A percentile compares a stretch with the other conserved stretches of the same genome.
Evolutionary conservation across 1,140 invertebrate genomes (phyloP).

Genomic region (Rhopalosiphum padi): DNA sequence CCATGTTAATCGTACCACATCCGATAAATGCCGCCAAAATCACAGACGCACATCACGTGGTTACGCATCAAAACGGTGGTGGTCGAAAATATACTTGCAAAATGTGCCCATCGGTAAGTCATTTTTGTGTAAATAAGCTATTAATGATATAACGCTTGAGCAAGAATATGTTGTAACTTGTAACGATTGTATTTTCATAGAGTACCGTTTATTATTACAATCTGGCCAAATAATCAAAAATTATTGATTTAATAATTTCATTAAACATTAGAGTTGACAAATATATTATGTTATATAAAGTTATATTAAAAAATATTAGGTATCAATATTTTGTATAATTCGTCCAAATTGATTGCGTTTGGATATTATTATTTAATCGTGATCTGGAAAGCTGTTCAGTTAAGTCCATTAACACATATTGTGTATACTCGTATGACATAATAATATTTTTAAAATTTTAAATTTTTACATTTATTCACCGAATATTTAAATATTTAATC

Average conservation of each 20-base stretch:
- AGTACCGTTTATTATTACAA: background rate
- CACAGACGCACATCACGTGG: slow-evolving; percentile 68
- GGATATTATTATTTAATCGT: background rate
- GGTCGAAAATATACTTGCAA: slow-evolving; percentile 93
- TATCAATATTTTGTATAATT: background rate
- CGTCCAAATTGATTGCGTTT: background rate
- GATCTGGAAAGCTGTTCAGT: background rate
- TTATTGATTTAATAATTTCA: background rate
- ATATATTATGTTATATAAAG: background rate
- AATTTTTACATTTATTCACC: background rate
- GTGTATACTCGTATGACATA: background rate
- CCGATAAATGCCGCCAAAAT: slow-evolving; percentile 79
- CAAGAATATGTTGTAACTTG: background rate
- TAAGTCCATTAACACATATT: background rate
- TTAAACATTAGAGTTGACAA: background rate
- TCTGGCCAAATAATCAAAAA: background rate
- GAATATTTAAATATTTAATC: background rate
- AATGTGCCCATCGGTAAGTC: slow-evolving; percentile 96
- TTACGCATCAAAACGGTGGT: slow-evolving; percentile 66
- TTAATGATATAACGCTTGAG: background rate
- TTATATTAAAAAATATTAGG: background rate
- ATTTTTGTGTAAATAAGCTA: background rate
- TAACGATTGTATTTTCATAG: background rate
- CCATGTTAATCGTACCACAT: slow-evolving; percentile 87
- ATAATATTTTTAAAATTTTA: background rate